Evolutionary conservation across 2,888 invertebrate genomes (phyloP).

Genomic region (Meloe dianella): DNA sequence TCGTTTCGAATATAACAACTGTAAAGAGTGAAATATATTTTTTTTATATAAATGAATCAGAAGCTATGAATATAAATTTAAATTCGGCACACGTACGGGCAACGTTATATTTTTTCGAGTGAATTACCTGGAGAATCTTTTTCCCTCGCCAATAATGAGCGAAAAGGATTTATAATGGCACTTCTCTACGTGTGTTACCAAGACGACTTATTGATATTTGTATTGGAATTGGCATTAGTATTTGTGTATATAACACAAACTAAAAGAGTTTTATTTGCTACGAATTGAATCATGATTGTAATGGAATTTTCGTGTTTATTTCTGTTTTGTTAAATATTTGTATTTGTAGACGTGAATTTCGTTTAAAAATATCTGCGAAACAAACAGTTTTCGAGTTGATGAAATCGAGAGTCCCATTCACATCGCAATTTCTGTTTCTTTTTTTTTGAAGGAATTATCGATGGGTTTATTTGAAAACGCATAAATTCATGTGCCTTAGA

Average conservation of each 20-base stretch:
- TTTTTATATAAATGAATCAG: not conserved
- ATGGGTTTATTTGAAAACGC: not conserved
- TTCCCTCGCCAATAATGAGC: constrained; percentile 35
- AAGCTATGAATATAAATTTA: not conserved
- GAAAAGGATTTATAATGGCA: constrained; percentile 43
- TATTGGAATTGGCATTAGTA: constrained; percentile 32
- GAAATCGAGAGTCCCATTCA: not conserved
- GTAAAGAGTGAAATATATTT: no score
- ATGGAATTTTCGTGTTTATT: constrained; percentile 50
- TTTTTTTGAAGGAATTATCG: not conserved
- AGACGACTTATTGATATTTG: constrained; percentile 48
- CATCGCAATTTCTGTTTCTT: not conserved
- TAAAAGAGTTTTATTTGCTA: constrained; percentile 13
- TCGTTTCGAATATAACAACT: not conserved
- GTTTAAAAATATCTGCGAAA: not conserved
- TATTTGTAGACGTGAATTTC: not conserved
- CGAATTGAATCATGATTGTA: constrained; percentile 44
- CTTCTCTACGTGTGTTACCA: constrained; percentile 36
- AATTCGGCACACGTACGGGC: not conserved
- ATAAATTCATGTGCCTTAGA: not conserved
- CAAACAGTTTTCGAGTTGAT: not conserved
- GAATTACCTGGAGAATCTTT: constrained; percentile 8
- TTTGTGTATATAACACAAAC: not conserved
- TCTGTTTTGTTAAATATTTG: constrained; percentile 31
- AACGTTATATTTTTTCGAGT: constrained; percentile 1